Evolutionary conservation across 2,888 invertebrate genomes (phyloP), one percentile per base, ranked within the genome.

Genomic region (Notocelia uddmanniana): DNA sequence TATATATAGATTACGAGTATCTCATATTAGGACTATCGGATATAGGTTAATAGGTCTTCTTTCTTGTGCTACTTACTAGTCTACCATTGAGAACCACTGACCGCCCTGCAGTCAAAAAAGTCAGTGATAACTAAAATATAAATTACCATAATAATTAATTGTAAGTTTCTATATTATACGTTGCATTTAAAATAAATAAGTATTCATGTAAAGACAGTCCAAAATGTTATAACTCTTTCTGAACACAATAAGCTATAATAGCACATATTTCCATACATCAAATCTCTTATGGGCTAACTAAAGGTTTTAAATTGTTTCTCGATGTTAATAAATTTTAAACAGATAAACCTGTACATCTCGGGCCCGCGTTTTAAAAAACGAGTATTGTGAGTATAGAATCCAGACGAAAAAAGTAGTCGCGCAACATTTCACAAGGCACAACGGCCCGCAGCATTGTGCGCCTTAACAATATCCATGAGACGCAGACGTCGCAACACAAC

Each of bases 371-470:
- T 89, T 89, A 92, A 93, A 93, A 92, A 93, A 93, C 90, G 86
- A 93, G 87, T 88, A 92, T 89, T 87, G 88, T 89, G 90, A 92
- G 91, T 93, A 86, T 89, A 92, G 88, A 91, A 91, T 92, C 92
- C 93, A 93, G 93, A 93, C 93, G 93, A 93, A 93, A 93, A 93
- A 93, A 93, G 93, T 92, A 91, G 93, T 93, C 92, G 91, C 84
- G 90, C 93, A 93, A 93, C 93, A 93, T 93, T 93, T 93, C 92
- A 92, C 91, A 89, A 90, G 91, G 92, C 92, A 88, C 93, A 91
- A 88, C 92, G 93, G 93, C 92, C 91, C 88, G 91, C 91, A 89
- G 89, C 88, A 91, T 93, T 93, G 92, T 93, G 93, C 85, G 89
- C 89, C 89, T 86, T 89, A 90, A 92, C 93, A 92, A 92, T 92